Evolutionary conservation across 2,113 vertebrate genomes (phyloP).

Genomic region (Bettongia penicillata): DNA sequence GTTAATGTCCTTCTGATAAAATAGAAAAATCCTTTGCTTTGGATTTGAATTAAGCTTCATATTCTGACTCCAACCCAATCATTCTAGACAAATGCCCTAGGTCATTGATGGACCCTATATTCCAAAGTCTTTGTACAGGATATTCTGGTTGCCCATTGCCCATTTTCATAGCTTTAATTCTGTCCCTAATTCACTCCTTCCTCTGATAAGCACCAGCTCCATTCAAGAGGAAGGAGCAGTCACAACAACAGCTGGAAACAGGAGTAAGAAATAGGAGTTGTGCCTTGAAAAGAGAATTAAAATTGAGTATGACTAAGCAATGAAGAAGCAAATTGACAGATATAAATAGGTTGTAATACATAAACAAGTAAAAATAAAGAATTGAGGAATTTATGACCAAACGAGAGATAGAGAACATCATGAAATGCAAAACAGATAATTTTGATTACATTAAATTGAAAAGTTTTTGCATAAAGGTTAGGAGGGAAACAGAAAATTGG

Average conservation of each 20-base stretch:
- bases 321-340: background rate
- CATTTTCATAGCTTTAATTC: background rate
- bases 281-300: background rate
- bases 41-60: background rate
- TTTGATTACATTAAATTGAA: no score
- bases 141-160: background rate
- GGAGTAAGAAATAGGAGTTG: background rate
- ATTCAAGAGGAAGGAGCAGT: background rate
- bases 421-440: no score
- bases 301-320: background rate
- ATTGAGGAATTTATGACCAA: no score
- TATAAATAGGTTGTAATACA: background rate
- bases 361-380: no score
- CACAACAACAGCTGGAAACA: background rate
- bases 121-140: background rate
- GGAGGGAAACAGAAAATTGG: no score
- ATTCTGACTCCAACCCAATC: background rate
- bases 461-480: no score
- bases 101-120: background rate
- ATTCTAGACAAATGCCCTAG: background rate
- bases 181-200: background rate
- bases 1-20: background rate
- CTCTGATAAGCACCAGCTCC: background rate
- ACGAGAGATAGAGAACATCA: no score
- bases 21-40: background rate